A percentile compares a stretch with the other conserved stretches of the same genome.
These are phyloP conservation scores for Lasiurus cinereus DNA, from an alignment of 2,113 vertebrate species.

Conservation along the genomic window DNA sequence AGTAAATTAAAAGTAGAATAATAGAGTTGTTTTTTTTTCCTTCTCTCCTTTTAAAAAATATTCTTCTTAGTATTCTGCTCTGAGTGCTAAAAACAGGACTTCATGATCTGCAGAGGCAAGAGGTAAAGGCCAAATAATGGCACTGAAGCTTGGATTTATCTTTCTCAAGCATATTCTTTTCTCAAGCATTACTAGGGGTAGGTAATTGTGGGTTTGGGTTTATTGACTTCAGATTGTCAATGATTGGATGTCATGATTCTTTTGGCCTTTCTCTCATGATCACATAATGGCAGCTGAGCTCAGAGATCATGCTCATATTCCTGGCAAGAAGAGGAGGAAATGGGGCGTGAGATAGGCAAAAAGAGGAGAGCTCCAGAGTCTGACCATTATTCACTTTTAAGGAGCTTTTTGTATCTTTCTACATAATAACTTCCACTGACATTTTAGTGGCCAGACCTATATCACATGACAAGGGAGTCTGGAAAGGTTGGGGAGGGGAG, in stretches of 20 bases:
- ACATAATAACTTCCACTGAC: neutral
- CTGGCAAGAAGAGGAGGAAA: neutral
- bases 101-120: neutral
- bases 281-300: neutral
- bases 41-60: neutral
- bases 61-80: neutral
- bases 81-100: neutral
- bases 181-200: neutral
- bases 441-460: neutral
- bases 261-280: neutral
- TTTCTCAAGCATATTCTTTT: slow-evolving; percentile 11
- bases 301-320: neutral
- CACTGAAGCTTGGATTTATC: neutral
- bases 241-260: neutral
- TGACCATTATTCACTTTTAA: neutral
- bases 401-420: neutral
- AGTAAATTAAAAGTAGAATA: neutral
- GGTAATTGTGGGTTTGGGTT: neutral
- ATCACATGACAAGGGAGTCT: neutral
- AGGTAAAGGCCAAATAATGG: neutral
- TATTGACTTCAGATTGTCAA: neutral
- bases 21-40: neutral
- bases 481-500: rapidly evolving
- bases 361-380: neutral
- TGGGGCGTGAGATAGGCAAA: neutral